These are phyloP conservation scores for Regulus satrapa DNA, from an alignment of 2,113 vertebrate species.

Conservation along the genomic window DNA sequence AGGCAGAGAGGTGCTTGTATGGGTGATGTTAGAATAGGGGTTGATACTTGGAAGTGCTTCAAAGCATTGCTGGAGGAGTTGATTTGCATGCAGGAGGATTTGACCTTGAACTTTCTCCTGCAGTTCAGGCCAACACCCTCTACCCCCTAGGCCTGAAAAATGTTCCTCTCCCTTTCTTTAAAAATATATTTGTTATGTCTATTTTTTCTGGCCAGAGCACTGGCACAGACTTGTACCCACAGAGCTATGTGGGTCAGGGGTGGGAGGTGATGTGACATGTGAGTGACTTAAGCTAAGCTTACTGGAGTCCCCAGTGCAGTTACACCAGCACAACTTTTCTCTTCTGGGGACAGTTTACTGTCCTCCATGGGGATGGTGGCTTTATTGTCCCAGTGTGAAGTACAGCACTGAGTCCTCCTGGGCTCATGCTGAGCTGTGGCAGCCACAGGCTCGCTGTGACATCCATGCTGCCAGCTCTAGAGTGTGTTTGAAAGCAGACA, in stretches of 20 bases:
- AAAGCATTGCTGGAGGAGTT: background rate
- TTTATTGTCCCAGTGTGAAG: background rate
- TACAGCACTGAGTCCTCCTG: background rate
- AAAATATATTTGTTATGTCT: constrained; percentile 57
- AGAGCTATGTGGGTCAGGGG: constrained; percentile 19
- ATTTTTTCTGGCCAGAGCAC: constrained; percentile 10
- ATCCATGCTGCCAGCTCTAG: background rate
- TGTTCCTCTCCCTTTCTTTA: constrained; percentile 8
- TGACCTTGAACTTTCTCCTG: constrained; percentile 38
- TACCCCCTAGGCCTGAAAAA: constrained; percentile 24
- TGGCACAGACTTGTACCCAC: background rate
- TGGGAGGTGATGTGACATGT: background rate
- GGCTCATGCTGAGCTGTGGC: background rate
- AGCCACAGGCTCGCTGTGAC: background rate
- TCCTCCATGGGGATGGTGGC: background rate
- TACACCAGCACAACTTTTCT: background rate
- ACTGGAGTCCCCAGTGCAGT: background rate
- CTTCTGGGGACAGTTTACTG: background rate
- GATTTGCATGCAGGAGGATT: background rate
- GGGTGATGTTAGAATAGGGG: background rate
- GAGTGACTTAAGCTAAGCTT: background rate
- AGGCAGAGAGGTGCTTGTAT: background rate
- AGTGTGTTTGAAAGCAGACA: background rate
- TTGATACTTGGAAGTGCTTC: background rate
- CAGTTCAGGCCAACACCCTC: constrained; percentile 14